These are phyloP conservation scores for Camponotus pennsylvanicus DNA, from an alignment of 1,140 invertebrate species.

Conservation along the genomic window DNA sequence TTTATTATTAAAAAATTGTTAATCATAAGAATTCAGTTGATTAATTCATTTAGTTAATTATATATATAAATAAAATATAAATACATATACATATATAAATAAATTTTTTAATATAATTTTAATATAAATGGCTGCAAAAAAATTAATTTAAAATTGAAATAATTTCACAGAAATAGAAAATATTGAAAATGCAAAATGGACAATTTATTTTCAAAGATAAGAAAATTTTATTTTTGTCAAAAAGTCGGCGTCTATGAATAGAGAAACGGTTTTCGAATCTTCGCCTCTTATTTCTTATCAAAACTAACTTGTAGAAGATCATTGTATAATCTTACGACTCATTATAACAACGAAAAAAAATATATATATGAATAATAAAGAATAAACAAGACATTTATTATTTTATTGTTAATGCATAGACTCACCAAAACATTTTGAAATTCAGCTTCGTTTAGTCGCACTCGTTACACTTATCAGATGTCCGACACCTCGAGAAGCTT, in stretches of 20 bases:
- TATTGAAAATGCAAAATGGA: neutral
- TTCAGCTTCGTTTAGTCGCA: neutral
- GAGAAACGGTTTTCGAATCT: constrained; percentile 30
- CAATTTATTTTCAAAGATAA: neutral
- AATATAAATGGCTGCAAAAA: neutral
- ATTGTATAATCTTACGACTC: constrained; percentile 82
- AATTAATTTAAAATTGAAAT: neutral
- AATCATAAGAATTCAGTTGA: neutral
- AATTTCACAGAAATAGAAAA: neutral
- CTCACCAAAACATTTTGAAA: neutral
- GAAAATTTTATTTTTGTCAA: too few species aligned
- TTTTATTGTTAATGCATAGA: neutral
- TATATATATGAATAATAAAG: constrained; percentile 61
- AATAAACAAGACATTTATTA: neutral
- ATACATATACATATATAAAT: neutral
- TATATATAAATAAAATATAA: neutral
- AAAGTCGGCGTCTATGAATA: constrained; percentile 21
- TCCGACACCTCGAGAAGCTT: neutral
- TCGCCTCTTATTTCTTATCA: constrained; percentile 73
- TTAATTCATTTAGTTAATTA: neutral
- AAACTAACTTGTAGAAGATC: constrained; percentile 83
- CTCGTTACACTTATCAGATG: neutral
- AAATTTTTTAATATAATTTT: constrained; percentile 1
- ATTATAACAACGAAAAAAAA: constrained; percentile 77
- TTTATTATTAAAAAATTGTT: neutral